Evolutionary conservation across 2,113 vertebrate genomes (phyloP).

Genomic region (Willisornis vidua): DNA sequence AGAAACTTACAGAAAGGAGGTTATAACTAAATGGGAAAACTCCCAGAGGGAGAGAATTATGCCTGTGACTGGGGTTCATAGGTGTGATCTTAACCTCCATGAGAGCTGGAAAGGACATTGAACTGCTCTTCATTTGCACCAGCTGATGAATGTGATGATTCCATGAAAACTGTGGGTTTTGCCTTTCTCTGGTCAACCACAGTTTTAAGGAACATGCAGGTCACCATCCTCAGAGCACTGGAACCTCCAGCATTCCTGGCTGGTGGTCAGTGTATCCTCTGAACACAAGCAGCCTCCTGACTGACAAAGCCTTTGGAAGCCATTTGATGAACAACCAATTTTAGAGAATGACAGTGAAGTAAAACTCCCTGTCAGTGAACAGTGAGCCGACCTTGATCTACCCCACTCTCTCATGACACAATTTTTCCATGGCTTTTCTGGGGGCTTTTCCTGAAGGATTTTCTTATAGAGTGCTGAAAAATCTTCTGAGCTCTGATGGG

Average conservation of each 20-base stretch:
- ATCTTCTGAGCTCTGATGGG: background rate
- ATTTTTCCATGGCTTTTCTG: background rate
- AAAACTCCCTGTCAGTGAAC: background rate
- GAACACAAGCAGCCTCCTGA: background rate
- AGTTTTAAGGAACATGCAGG: background rate
- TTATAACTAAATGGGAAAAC: background rate
- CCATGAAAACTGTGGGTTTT: accelerated
- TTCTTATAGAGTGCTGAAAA: background rate
- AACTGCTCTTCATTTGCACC: background rate
- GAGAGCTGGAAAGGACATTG: background rate
- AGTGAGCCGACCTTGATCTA: background rate
- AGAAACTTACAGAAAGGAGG: background rate
- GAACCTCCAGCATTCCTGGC: background rate
- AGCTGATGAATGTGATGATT: background rate
- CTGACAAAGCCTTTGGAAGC: background rate
- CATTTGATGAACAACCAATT: background rate
- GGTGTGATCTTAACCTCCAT: background rate
- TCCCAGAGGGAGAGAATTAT: background rate
- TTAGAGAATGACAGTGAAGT: background rate
- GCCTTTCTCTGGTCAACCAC: background rate
- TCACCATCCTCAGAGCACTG: background rate
- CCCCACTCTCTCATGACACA: background rate
- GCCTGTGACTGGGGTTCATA: background rate
- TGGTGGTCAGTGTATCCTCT: background rate
- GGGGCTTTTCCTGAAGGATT: background rate